These are phyloP conservation scores for Zapus hudsonius DNA, from an alignment of 2,113 vertebrate genomes.

Conservation along the genomic window DNA sequence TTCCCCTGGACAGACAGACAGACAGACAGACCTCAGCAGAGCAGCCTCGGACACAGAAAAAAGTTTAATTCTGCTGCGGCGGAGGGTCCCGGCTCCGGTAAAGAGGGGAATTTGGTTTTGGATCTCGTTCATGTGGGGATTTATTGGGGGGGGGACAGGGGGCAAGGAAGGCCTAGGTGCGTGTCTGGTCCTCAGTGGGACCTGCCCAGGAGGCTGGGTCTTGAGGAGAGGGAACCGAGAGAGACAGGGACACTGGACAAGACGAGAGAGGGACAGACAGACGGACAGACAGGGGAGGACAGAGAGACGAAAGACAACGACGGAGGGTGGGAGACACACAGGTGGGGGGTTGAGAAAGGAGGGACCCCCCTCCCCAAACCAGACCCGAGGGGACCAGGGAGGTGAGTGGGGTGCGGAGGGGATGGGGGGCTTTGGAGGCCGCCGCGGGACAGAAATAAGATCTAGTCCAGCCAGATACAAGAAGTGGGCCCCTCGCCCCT, in stretches of 20 bases:
- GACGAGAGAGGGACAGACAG: neutral
- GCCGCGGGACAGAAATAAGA: conserved; percentile 92
- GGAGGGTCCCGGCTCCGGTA: conserved; percentile 73
- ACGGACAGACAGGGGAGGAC: neutral
- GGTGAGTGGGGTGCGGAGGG: neutral
- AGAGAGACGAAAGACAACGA: neutral
- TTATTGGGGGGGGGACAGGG: neutral
- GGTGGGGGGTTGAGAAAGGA: neutral
- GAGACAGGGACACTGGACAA: conserved; percentile 33
- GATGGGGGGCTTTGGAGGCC: conserved; percentile 91
- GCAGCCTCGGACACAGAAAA: conserved; percentile 81
- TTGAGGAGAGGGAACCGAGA: neutral
- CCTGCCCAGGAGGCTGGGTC: conserved; percentile 71
- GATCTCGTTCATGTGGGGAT: conserved; percentile 68
- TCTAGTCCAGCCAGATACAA: conserved; percentile 98
- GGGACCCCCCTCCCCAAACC: conserved; percentile 60
- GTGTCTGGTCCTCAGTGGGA: conserved; percentile 79
- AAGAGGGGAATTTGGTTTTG: conserved; percentile 76
- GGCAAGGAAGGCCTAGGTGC: conserved; percentile 38
- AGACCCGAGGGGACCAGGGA: conserved; percentile 55
- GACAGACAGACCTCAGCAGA: conserved; percentile 64
- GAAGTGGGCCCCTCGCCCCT: conserved; percentile 83
- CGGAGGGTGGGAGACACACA: conserved; percentile 17
- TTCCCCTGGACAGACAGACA: neutral
- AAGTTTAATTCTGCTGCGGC: conserved; percentile 82